phyloP scores from a whole-genome alignment of 2,888 invertebrate genomes.

The Entomobrya proxima region DNA sequence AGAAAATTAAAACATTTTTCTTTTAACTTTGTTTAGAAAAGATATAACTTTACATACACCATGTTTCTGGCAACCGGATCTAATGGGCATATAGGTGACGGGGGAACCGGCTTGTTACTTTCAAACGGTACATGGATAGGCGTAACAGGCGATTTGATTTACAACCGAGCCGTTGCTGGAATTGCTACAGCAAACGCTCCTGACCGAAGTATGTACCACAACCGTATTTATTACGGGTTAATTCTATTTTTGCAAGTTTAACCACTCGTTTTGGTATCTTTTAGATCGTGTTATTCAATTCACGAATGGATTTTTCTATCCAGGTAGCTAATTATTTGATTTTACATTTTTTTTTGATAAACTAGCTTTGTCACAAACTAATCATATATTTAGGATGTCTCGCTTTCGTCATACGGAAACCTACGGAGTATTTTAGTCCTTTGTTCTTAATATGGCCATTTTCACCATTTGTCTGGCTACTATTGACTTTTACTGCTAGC shows the following conservation, averaged over 20 bases:
- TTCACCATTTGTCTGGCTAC: not conserved
- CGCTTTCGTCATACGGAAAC: constrained; percentile 56
- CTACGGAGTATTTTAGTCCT: constrained; percentile 20
- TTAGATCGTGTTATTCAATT: not conserved
- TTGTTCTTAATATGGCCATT: constrained; percentile 50
- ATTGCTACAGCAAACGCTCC: constrained; percentile 37
- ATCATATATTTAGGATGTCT: constrained; percentile 20
- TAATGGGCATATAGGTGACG: constrained; percentile 35
- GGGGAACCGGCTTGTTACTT: constrained; percentile 60
- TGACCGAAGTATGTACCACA: constrained; percentile 40
- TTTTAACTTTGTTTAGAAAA: not conserved
- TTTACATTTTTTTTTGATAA: not conserved
- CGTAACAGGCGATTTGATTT: constrained; percentile 38
- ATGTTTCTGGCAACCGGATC: constrained; percentile 50
- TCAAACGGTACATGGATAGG: constrained; percentile 65
- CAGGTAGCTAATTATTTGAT: not conserved
- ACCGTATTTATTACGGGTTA: no score
- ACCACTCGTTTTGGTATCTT: not conserved
- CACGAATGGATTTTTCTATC: not conserved
- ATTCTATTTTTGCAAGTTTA: not conserved
- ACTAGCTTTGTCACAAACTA: not conserved
- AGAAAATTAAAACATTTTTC: not conserved
- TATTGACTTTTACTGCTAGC: not conserved
- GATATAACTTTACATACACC: constrained; percentile 57
- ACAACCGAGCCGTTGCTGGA: constrained; percentile 40